Evolutionary conservation across 2,888 invertebrate genomes (phyloP), one percentile per base, ranked within the genome.

Genomic region (Empis stercorea): DNA sequence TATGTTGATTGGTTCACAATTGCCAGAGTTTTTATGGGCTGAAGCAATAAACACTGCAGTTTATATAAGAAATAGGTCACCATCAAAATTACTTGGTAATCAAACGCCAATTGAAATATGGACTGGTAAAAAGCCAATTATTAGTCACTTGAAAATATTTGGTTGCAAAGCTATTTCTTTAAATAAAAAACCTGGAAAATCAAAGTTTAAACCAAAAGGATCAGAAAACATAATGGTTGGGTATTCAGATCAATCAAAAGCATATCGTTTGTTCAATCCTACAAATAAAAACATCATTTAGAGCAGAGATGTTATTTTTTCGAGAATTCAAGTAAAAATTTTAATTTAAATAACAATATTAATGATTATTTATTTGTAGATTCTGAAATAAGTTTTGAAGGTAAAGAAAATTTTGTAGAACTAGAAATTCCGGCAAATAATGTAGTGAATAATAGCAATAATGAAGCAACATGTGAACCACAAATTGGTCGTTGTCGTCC

Each of bases 401-500:
- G 7, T 6, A 4, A 2, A 7, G 23, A 27, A 27, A 27, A 7
- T n/a, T n/a, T n/a, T n/a, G n/a, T n/a, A n/a, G n/a, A n/a, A n/a
- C n/a, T n/a, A n/a, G n/a, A n/a, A n/a, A n/a, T n/a, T n/a, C n/a
- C n/a, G n/a, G n/a, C n/a, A n/a, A n/a, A n/a, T n/a, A n/a, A n/a
- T n/a, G n/a, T n/a, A n/a, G n/a, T n/a, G n/a, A n/a, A n/a, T n/a
- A n/a, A n/a, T n/a, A n/a, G n/a, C n/a, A n/a, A n/a, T n/a, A n/a
- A n/a, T n/a, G n/a, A n/a, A n/a, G n/a, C n/a, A n/a, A n/a, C n/a
- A n/a, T n/a, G n/a, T n/a, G n/a, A n/a, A n/a, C n/a, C n/a, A n/a
- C n/a, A 7, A 4, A 43, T 48, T 44, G 51, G 52, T 32, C 44
- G 49, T 38, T 53, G 52, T 15, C 45, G 51, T 46, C 50, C 53